phyloP scores from a whole-genome alignment of 2,113 vertebrate genomes.

The Lepisosteus oculatus region DNA sequence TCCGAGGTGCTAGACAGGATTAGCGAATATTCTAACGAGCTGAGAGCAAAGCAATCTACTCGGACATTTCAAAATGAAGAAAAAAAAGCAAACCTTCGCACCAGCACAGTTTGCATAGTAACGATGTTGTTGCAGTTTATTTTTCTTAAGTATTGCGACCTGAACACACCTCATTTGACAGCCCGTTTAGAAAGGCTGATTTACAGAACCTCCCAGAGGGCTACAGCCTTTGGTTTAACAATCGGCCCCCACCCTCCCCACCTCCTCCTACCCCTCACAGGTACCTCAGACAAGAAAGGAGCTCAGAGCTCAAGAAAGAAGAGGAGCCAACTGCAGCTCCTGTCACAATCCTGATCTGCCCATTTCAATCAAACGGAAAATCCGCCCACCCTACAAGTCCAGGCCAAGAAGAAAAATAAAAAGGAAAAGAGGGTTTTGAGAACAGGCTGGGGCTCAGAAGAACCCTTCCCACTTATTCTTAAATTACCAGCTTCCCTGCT shows the following conservation, averaged over 20 bases:
- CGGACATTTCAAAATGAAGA: too few species aligned
- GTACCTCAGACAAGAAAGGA: not conserved
- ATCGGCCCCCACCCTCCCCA: not conserved
- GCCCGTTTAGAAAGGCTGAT: not conserved
- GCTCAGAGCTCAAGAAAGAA: conserved; percentile 1
- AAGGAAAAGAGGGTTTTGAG: not conserved
- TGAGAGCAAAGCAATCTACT: too few species aligned
- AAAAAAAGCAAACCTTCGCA: too few species aligned
- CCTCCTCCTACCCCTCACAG: not conserved
- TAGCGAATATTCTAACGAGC: too few species aligned
- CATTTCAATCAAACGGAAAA: not conserved
- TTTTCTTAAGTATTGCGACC: not conserved
- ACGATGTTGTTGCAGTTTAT: not conserved
- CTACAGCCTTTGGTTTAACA: not conserved
- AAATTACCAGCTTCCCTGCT: not conserved
- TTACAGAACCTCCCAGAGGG: not conserved
- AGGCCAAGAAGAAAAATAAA: not conserved
- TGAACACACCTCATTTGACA: conserved; percentile 2
- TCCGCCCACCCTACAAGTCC: not conserved
- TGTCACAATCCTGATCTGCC: not conserved
- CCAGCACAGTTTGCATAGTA: too few species aligned
- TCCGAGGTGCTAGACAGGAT: not conserved
- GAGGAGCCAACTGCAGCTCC: not conserved
- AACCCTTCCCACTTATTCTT: not conserved
- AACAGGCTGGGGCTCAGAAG: not conserved